phyloP scores from a whole-genome alignment of 2,888 invertebrate species.

The Dione vanillae region DNA sequence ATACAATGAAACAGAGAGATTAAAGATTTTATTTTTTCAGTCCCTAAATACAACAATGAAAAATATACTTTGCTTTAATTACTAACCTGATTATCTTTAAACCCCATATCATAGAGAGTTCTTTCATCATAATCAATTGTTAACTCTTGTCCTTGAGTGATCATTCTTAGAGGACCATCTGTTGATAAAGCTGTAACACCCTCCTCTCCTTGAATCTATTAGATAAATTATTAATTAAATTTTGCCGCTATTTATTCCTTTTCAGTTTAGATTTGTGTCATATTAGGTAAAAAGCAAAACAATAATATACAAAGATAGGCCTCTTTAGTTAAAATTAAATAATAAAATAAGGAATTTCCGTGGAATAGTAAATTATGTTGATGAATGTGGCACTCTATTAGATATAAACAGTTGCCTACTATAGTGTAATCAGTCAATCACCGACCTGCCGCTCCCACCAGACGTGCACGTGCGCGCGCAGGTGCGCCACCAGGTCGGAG shows the following conservation, averaged over 20 bases:
- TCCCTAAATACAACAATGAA: slow-evolving; percentile 12
- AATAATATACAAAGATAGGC: no score
- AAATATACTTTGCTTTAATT: not conserved
- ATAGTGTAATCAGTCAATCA: no score
- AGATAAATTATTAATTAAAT: slow-evolving; percentile 7
- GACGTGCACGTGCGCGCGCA: slow-evolving; percentile 96
- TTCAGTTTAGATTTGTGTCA: no score
- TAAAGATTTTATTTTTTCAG: not conserved
- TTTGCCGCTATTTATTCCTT: no score
- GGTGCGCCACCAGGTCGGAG: slow-evolving; percentile 95
- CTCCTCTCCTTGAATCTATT: slow-evolving; percentile 79
- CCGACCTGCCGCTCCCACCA: slow-evolving; percentile 92
- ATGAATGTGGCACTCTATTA: no score
- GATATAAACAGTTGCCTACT: no score
- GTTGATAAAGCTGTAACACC: slow-evolving; percentile 86
- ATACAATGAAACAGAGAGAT: not conserved
- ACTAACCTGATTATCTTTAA: slow-evolving; percentile 94
- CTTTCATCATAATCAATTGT: slow-evolving; percentile 97
- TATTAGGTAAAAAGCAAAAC: no score
- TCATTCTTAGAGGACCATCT: slow-evolving; percentile 95
- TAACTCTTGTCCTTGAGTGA: slow-evolving; percentile 96
- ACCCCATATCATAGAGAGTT: slow-evolving; percentile 94
- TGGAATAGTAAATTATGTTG: no score
- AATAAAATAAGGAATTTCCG: no score
- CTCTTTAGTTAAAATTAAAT: no score